phyloP scores from a whole-genome alignment of 2,113 vertebrate genomes.

The Salvator merianae region DNA sequence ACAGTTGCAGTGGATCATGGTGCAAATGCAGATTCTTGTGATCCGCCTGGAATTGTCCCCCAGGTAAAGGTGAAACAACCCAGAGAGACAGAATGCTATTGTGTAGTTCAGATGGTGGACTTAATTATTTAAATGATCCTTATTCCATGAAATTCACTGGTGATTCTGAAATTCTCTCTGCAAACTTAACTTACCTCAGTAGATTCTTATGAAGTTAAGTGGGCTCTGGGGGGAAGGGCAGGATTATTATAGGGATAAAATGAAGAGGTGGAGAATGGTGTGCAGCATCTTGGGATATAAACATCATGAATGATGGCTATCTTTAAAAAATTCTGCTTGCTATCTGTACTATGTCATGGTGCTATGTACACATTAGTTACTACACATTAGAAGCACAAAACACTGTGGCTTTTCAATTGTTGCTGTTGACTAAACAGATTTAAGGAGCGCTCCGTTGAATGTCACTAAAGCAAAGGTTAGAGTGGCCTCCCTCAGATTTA shows the following conservation, averaged over 20 bases:
- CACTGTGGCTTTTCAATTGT: neutral
- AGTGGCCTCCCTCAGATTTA: no score
- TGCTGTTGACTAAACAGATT: neutral
- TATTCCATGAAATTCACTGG: neutral
- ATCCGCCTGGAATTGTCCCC: no score
- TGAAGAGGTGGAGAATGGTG: neutral
- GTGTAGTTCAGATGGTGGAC: no score
- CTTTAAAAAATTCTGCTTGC: neutral
- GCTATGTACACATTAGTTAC: neutral
- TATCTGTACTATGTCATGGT: neutral
- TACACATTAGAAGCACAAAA: neutral
- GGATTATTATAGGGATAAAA: neutral
- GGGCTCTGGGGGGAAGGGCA: neutral
- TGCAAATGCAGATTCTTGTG: no score
- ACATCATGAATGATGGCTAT: neutral
- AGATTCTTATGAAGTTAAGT: neutral
- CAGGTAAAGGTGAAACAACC: no score
- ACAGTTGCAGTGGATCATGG: no score
- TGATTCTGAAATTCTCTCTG: neutral
- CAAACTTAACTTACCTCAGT: neutral
- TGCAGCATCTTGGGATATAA: neutral
- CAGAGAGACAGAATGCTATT: no score
- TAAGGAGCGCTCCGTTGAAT: no score
- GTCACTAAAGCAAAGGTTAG: neutral
- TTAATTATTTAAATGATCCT: neutral